Evolutionary conservation across 2,888 invertebrate species (phyloP).

Genomic region (Callyntrura guangdongensis): DNA sequence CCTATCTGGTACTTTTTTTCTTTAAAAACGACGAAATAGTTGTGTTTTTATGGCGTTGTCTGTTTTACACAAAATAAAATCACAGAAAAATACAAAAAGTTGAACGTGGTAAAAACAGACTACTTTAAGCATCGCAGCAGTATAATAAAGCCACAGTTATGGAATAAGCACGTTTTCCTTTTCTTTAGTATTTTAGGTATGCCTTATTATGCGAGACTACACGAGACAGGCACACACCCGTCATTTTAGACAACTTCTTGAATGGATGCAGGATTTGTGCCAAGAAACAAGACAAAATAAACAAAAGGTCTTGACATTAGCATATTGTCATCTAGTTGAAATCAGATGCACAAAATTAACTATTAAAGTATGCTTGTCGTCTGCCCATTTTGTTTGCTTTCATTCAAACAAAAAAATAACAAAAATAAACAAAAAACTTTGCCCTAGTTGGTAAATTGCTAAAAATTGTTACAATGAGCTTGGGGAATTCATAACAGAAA

Average conservation of each 20-base stretch:
- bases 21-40: not conserved
- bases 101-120: not conserved
- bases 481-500: not conserved
- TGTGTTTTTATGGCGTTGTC: not conserved
- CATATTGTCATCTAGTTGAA: slow-evolving; percentile 4
- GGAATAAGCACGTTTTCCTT: too few species aligned
- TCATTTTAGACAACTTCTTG: slow-evolving; percentile 6
- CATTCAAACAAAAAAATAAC: not conserved
- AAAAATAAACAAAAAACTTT: slow-evolving; percentile 26
- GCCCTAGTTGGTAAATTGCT: slow-evolving; percentile 7
- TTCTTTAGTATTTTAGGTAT: too few species aligned
- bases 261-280: slow-evolving; percentile 54
- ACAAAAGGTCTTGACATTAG: slow-evolving; percentile 1
- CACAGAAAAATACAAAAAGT: not conserved
- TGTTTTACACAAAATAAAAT: slow-evolving; percentile 25
- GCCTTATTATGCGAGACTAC: too few species aligned
- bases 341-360: not conserved
- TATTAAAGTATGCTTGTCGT: too few species aligned
- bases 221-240: not conserved
- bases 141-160: too few species aligned
- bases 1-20: not conserved
- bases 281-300: slow-evolving; percentile 41
- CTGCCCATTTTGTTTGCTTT: not conserved
- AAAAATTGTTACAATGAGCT: not conserved
- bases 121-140: not conserved